Evolutionary conservation across 92 coral and sea anemone species (phyloP).

Genomic region (Heliopora coerulea): DNA sequence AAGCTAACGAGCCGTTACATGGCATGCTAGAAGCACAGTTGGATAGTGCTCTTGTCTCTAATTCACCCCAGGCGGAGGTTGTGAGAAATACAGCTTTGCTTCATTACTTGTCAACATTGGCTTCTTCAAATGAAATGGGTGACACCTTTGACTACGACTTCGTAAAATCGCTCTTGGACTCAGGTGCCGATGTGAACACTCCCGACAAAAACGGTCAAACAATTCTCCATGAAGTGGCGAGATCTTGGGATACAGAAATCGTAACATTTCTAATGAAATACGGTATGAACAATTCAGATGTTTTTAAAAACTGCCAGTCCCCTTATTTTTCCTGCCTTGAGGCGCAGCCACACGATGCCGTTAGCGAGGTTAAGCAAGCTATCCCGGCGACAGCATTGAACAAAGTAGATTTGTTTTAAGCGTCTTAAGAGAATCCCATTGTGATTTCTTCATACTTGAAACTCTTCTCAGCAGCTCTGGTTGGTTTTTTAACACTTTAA

Average conservation of each 20-base stretch:
- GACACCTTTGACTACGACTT: constrained; percentile 57
- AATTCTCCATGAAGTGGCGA: constrained; percentile 28
- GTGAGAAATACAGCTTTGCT: constrained; percentile 47
- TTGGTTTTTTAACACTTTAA: no score
- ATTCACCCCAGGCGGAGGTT: constrained; percentile 22
- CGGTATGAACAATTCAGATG: not conserved
- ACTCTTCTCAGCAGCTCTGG: no score
- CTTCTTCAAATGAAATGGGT: constrained; percentile 51
- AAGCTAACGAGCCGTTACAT: constrained; percentile 38
- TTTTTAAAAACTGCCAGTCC: no score
- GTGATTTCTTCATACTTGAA: no score
- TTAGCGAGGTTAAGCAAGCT: no score
- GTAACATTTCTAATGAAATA: constrained; percentile 12
- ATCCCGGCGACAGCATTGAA: no score
- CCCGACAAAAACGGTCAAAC: constrained; percentile 40
- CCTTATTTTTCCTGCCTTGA: no score
- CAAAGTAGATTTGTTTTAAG: no score
- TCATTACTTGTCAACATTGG: constrained; percentile 56
- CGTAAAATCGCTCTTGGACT: constrained; percentile 19
- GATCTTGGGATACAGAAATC: constrained; percentile 43
- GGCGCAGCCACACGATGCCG: no score
- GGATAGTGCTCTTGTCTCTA: constrained; percentile 4
- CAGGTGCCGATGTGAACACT: constrained; percentile 41
- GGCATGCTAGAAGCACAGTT: constrained; percentile 39
- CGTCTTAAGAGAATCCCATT: no score